These are phyloP conservation scores for Mnemiopsis leidyi DNA, from an alignment of 37 sponge, comb jelly and placozoan species.

Conservation along the genomic window DNA sequence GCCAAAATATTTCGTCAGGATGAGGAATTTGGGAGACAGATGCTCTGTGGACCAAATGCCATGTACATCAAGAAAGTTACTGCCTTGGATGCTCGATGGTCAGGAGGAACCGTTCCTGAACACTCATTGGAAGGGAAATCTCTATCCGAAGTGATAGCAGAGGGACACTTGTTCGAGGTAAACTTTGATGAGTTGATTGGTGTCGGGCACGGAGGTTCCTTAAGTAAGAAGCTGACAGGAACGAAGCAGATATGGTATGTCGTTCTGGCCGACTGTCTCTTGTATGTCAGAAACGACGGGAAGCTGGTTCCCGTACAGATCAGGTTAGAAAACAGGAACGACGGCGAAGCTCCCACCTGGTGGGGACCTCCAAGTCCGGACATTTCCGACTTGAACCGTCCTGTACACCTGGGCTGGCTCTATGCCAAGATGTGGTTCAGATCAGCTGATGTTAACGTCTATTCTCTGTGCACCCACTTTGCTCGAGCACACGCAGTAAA, in stretches of 20 bases:
- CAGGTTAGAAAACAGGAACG: neutral
- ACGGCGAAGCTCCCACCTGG: neutral
- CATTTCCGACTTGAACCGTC: neutral
- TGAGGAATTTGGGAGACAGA: too few relatives aligned
- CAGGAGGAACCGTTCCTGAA: neutral
- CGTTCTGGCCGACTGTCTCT: neutral
- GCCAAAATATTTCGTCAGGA: too few relatives aligned
- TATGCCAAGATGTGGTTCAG: conserved; percentile 8
- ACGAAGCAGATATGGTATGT: neutral
- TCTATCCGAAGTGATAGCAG: neutral
- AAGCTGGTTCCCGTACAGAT: neutral
- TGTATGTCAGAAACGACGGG: neutral
- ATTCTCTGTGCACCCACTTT: neutral
- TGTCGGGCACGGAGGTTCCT: neutral
- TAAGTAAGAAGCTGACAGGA: neutral
- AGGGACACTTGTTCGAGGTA: neutral
- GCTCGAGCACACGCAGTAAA: neutral
- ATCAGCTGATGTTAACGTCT: neutral
- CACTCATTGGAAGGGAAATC: neutral
- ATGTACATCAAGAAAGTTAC: too few relatives aligned
- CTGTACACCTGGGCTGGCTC: neutral
- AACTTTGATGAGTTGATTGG: neutral
- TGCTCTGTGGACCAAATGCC: too few relatives aligned
- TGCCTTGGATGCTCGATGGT: too few relatives aligned
- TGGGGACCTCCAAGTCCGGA: neutral